Conservation (phyloP, 2,113 vertebrate species). For the Erpornis zantholeuca region DNA sequence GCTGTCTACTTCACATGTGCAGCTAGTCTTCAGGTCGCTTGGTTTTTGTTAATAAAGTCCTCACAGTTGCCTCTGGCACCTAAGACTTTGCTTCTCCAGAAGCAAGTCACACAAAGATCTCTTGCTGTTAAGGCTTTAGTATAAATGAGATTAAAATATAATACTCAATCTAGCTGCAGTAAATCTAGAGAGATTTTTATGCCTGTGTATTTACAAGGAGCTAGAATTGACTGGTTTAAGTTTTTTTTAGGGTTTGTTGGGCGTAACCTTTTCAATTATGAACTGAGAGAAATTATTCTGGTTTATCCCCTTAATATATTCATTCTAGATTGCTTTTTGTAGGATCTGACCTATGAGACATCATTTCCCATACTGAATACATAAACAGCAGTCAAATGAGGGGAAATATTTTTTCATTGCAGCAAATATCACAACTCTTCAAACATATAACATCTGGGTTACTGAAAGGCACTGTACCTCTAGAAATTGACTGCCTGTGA, state of each 20-base stretch:
- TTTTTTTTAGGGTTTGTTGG: not conserved
- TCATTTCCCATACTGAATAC: not conserved
- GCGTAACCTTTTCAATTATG: not conserved
- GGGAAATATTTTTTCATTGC: not conserved
- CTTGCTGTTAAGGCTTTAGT: not conserved
- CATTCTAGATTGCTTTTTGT: not conserved
- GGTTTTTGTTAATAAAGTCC: not conserved
- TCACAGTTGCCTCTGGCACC: not conserved
- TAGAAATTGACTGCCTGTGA: not conserved
- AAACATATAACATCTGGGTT: not conserved
- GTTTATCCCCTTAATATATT: not conserved
- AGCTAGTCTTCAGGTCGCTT: not conserved
- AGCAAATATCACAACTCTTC: not conserved
- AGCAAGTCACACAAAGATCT: not conserved
- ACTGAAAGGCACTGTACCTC: not conserved
- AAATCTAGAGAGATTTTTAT: not conserved
- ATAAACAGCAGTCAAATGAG: not conserved
- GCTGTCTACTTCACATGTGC: not conserved
- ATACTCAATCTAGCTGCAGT: not conserved
- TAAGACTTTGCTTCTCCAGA: not conserved
- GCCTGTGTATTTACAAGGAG: not conserved
- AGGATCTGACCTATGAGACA: not conserved
- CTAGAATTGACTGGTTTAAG: not conserved
- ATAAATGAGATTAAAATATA: not conserved
- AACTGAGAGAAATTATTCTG: not conserved